Evolutionary conservation across 2,797 vertebrate genomes (phyloP).

Genomic region (Lutjanus campechanus): DNA sequence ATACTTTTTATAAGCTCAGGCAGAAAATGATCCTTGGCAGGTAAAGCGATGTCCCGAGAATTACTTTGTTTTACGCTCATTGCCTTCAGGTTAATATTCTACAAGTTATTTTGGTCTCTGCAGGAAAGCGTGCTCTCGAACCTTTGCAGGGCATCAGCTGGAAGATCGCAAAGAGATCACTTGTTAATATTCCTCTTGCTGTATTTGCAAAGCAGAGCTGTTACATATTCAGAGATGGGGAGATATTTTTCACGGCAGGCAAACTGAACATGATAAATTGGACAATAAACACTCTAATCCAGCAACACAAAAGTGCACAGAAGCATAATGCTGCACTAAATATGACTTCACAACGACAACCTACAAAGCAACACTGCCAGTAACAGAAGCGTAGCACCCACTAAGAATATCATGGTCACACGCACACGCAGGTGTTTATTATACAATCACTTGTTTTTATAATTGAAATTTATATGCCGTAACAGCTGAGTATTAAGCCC

Average conservation of each 20-base stretch:
- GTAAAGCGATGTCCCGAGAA: constrained; percentile 59
- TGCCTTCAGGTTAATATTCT: constrained; percentile 60
- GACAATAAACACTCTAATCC: constrained; percentile 85
- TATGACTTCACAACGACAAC: constrained; percentile 62
- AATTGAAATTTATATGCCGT: constrained; percentile 55
- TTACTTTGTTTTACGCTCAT: constrained; percentile 56
- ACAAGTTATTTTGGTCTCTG: constrained; percentile 64
- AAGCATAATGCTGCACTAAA: constrained; percentile 73
- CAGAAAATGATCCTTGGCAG: constrained; percentile 47
- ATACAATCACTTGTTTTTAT: constrained; percentile 51
- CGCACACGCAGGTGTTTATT: constrained; percentile 56
- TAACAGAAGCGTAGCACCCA: constrained; percentile 30
- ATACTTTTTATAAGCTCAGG: constrained; percentile 43
- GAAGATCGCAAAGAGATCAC: constrained; percentile 59
- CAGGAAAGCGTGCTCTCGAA: constrained; percentile 55
- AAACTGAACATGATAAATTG: constrained; percentile 84
- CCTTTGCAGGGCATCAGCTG: constrained; percentile 62
- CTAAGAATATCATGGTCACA: constrained; percentile 54
- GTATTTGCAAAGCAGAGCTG: constrained; percentile 75
- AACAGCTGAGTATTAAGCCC: constrained; percentile 17
- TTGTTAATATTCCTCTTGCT: constrained; percentile 79
- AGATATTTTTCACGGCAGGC: constrained; percentile 78
- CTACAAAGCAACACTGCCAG: constrained; percentile 40
- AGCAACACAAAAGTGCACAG: constrained; percentile 74
- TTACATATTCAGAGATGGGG: constrained; percentile 78